A percentile compares a stretch with the other conserved stretches of the same genome.
Evolutionary conservation across 2,113 vertebrate species (phyloP).

Genomic region (Cygnus atratus): DNA sequence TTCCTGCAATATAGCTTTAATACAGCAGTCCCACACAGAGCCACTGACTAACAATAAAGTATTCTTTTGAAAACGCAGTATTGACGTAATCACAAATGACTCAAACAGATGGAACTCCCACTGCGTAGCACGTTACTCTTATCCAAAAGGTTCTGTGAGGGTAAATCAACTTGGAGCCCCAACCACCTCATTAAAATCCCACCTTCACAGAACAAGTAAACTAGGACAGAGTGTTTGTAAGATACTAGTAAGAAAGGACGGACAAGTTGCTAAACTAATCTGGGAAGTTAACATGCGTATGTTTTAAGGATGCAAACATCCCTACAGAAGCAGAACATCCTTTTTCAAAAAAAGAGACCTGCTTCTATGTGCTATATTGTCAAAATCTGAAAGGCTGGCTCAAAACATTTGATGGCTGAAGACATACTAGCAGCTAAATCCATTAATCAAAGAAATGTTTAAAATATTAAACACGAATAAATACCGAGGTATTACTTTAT

Average conservation of each 20-base stretch:
- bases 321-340: not conserved
- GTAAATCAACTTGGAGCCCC: not conserved
- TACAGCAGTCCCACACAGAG: not conserved
- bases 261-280: not conserved
- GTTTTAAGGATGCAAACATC: not conserved
- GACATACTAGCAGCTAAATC: not conserved
- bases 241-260: rapidly evolving
- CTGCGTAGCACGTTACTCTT: not conserved
- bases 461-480: not conserved
- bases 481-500: not conserved
- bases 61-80: not conserved
- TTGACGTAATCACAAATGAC: not conserved
- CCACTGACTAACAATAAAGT: not conserved
- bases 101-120: not conserved
- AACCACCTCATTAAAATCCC: rapidly evolving
- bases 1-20: not conserved
- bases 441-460: not conserved
- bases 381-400: not conserved
- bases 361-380: not conserved
- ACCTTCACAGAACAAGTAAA: not conserved
- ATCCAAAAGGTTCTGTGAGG: not conserved
- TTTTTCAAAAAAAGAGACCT: too few relatives aligned
- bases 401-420: not conserved
- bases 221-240: not conserved
- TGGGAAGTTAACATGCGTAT: not conserved